Evolutionary conservation across 1,140 invertebrate genomes (phyloP), one percentile per base, ranked within the genome.

Genomic region (Prorops nasuta): DNA sequence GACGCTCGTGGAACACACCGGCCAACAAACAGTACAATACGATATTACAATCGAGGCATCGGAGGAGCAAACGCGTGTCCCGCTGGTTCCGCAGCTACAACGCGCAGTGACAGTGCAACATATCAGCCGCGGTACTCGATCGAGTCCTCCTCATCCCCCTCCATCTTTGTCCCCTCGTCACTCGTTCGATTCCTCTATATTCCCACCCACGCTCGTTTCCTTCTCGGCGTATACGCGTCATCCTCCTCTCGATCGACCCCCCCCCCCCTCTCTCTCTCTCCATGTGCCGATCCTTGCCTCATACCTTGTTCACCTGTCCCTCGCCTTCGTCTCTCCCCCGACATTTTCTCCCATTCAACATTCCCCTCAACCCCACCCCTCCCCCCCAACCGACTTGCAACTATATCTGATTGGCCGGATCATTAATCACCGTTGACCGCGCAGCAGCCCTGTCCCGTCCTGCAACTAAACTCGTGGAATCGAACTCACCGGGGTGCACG

Each of bases 11-110:
- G 64, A 66, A 66, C 64, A 69, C 58, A 55, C 66, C 54, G 63
- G 60, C 57, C 66, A 67, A 64, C 69, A 72, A 71, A 74, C 62
- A 64, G 61, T 67, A 70, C 66, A 70, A 73, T 72, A 67, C 69
- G 61, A 71, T 71, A 74, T 70, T 70, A 66, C 63, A 66, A 66
- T 71, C 64, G 64, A 57, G 55, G 65, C 64, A 60, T 60, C 54
- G 49, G 61, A 60, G 41, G 53, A n/a, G n/a, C 56, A 62, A 55
- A n/a, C n/a, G n/a, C n/a, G n/a, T 60, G 54, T 61, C 61, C 58
- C 55, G 58, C 52, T 44, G 49, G 54, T 22, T 41, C 48, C 43
- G 60, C 70, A 67, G 62, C 60, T 70, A 72, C 67, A 63, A 58
- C 45, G n/a, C n/a, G 53, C 61, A 68, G 64, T 72, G 71, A 72